Percentiles rank a stretch among this genome's conserved stretches.
Conservation (phyloP, 2,888 invertebrate genomes). For the Cabera pusaria region DNA sequence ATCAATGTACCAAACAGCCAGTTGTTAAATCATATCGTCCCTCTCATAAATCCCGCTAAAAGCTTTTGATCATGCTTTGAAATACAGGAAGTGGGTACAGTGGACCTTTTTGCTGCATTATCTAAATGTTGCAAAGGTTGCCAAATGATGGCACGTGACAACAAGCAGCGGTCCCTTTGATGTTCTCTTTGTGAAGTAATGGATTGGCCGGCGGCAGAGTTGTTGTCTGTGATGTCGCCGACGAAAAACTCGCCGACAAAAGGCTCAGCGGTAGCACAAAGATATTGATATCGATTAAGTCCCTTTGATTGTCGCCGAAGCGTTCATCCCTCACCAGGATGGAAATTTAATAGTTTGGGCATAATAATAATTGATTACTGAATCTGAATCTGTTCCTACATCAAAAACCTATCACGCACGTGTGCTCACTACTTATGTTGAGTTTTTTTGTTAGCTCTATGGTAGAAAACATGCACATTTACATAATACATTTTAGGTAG, state of each 20-base stretch:
- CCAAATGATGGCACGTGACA: constrained; percentile 66
- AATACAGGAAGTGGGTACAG: constrained; percentile 9
- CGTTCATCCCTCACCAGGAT: constrained; percentile 53
- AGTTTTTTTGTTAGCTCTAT: neutral
- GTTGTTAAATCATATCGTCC: too few species aligned
- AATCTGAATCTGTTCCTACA: constrained; percentile 19
- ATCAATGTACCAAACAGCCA: too few species aligned
- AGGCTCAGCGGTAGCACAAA: constrained; percentile 70
- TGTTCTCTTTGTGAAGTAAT: constrained; percentile 66
- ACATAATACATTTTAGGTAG: too few species aligned
- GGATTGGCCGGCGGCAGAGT: constrained; percentile 59
- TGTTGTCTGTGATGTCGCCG: constrained; percentile 61
- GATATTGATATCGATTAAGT: constrained; percentile 78
- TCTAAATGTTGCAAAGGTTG: constrained; percentile 40
- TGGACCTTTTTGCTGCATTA: constrained; percentile 28
- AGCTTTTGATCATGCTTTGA: constrained; percentile 1
- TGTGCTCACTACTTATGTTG: neutral
- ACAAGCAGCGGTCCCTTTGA: constrained; percentile 64
- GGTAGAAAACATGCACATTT: constrained; percentile 1
- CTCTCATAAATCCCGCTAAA: constrained; percentile 2
- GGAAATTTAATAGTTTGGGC: constrained; percentile 21
- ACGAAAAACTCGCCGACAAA: constrained; percentile 65
- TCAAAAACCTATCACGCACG: constrained; percentile 7
- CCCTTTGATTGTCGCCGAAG: constrained; percentile 68
- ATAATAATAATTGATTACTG: too few species aligned